These are phyloP conservation scores for Antitype chi DNA, from an alignment of 2,888 invertebrate species.

Conservation along the genomic window DNA sequence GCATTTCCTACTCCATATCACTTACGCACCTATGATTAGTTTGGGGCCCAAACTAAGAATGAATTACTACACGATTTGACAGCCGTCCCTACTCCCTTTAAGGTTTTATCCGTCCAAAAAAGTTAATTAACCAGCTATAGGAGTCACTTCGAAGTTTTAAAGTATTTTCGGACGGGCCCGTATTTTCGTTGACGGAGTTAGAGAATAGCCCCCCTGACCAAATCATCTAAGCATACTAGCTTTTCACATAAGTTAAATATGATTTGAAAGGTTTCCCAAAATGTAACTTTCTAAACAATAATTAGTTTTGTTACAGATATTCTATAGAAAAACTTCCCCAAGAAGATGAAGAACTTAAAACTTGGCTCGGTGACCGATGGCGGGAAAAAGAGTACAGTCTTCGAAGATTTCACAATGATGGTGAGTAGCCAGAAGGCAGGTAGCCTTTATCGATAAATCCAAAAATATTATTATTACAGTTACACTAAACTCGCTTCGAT, in stretches of 20 bases:
- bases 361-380: slow-evolving; percentile 93
- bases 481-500: slow-evolving; percentile 9
- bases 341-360: slow-evolving; percentile 89
- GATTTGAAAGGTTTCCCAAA: neutral
- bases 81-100: too few species aligned
- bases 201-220: too few species aligned
- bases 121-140: too few species aligned
- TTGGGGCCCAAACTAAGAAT: too few species aligned
- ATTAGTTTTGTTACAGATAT: slow-evolving; percentile 87
- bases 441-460: neutral
- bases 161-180: too few species aligned
- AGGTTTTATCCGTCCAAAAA: too few species aligned
- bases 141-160: too few species aligned
- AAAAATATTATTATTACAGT: neutral
- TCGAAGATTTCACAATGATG: slow-evolving; percentile 90
- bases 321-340: slow-evolving; percentile 90
- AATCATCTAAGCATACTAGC: too few species aligned
- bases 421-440: slow-evolving; percentile 78
- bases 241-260: neutral
- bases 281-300: neutral
- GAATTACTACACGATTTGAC: too few species aligned
- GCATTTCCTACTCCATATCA: too few species aligned
- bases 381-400: slow-evolving; percentile 92
- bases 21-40: too few species aligned
- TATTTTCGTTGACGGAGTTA: too few species aligned